Evolutionary conservation across 2,888 invertebrate species (phyloP).

Genomic region (Cecidostiba fungosa): DNA sequence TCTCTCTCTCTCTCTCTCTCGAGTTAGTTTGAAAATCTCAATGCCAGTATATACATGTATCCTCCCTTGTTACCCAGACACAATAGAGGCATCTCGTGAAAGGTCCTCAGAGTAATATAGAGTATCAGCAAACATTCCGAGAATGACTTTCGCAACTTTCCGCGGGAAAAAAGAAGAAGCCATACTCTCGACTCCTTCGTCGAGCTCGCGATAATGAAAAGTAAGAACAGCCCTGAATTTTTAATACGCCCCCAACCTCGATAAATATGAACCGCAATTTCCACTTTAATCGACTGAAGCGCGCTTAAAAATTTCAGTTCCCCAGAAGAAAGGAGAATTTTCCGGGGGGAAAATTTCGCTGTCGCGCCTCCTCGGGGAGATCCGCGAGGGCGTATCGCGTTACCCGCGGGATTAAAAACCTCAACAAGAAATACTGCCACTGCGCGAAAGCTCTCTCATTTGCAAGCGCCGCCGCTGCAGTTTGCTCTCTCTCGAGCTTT

Average conservation of each 20-base stretch:
- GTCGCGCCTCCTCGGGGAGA: constrained; percentile 30
- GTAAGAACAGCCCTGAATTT: constrained; percentile 10
- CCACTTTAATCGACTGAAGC: constrained; percentile 2
- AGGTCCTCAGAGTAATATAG: neutral
- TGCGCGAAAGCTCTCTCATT: constrained; percentile 75
- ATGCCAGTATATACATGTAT: neutral
- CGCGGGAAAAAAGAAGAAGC: neutral
- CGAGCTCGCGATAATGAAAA: neutral
- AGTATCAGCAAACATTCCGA: constrained; percentile 3
- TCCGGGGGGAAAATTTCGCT: constrained; percentile 12
- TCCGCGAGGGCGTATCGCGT: constrained; percentile 41
- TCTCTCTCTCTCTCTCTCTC: too few relatives aligned
- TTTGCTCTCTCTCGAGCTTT: constrained; percentile 5
- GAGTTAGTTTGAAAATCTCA: neutral
- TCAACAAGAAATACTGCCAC: constrained; percentile 75
- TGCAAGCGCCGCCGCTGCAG: constrained; percentile 69
- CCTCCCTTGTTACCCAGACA: neutral
- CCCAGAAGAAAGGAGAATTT: constrained; percentile 11
- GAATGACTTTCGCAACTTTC: neutral
- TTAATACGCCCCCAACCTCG: neutral
- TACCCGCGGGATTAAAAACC: constrained; percentile 75
- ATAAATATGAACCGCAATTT: constrained; percentile 13
- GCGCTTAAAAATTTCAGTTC: constrained; percentile 16
- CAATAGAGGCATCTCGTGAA: neutral
- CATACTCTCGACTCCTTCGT: neutral